These are phyloP conservation scores for Zaprionus davidi DNA, from an alignment of 1,140 invertebrate species.

Conservation along the genomic window DNA sequence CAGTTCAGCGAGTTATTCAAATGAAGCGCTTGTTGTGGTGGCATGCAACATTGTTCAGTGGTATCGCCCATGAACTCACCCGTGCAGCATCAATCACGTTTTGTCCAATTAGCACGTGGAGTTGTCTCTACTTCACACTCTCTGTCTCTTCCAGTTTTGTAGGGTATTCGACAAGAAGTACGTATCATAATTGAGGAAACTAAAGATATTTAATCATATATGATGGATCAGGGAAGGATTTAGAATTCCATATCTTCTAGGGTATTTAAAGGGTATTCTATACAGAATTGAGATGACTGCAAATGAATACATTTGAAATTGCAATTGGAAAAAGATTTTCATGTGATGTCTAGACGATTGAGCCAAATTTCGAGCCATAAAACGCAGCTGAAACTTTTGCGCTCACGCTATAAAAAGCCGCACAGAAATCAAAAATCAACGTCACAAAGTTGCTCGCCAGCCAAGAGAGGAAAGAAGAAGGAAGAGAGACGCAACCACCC, in stretches of 20 bases:
- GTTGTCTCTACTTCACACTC: background rate
- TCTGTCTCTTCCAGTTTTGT: too few relatives aligned
- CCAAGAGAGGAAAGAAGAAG: constrained; percentile 19
- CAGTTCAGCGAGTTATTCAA: constrained; percentile 64
- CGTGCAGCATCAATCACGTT: constrained; percentile 21
- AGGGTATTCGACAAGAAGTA: too few relatives aligned
- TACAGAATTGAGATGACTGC: too few relatives aligned
- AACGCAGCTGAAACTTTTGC: constrained; percentile 50
- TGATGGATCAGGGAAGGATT: too few relatives aligned
- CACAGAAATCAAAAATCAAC: constrained; percentile 77
- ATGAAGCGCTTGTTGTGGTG: constrained; percentile 49
- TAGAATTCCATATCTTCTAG: too few relatives aligned
- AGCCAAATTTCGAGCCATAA: constrained; percentile 48
- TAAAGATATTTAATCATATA: too few relatives aligned
- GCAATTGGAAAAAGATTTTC: background rate
- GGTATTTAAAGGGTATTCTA: background rate
- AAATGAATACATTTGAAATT: constrained; percentile 13
- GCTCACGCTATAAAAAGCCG: constrained; percentile 59
- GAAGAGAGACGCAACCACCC: constrained; percentile 1
- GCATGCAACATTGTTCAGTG: constrained; percentile 42
- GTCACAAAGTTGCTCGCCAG: constrained; percentile 58
- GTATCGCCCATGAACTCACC: constrained; percentile 38
- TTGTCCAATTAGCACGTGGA: constrained; percentile 22
- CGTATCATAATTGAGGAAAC: too few relatives aligned
- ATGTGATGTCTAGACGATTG: constrained; percentile 53